Percentiles rank a stretch among this genome's conserved stretches.
phyloP scores from a whole-genome alignment of 2,113 vertebrate genomes.

The Coptodon bakossiorum region DNA sequence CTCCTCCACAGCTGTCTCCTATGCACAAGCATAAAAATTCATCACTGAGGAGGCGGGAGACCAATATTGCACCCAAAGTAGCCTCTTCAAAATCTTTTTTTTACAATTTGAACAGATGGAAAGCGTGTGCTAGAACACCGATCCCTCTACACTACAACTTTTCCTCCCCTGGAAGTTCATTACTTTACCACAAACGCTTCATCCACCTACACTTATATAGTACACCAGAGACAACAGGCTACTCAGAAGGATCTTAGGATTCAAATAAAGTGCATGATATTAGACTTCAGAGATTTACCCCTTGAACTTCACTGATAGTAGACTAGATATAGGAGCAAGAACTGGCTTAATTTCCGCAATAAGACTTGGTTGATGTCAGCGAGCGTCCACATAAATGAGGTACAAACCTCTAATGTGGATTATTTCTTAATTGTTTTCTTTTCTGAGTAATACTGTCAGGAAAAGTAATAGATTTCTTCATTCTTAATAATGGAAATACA shows the following conservation, averaged over 20 bases:
- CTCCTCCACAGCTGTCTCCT: not conserved
- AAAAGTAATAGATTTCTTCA: not conserved
- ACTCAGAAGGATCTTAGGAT: not conserved
- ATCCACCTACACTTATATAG: not conserved
- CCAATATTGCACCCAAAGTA: not conserved
- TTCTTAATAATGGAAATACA: not conserved
- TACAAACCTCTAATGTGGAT: not conserved
- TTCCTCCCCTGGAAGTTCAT: not conserved
- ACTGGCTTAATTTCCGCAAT: not conserved
- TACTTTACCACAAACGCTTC: not conserved
- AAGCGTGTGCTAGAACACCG: not conserved
- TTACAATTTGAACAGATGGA: not conserved
- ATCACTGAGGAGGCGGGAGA: not conserved
- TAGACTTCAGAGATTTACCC: not conserved
- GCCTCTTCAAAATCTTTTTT: not conserved
- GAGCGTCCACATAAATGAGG: not conserved
- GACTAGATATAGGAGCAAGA: not conserved
- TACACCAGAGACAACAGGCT: not conserved
- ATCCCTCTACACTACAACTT: not conserved
- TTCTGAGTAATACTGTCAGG: not conserved
- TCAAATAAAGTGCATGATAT: not conserved
- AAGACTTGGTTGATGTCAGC: not conserved
- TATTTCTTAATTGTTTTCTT: not conserved
- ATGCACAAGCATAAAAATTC: not conserved
- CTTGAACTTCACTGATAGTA: not conserved